A percentile compares a stretch with the other conserved stretches of the same genome.
Conservation (phyloP, 2,888 invertebrate genomes). For the Conomelus anceps region DNA sequence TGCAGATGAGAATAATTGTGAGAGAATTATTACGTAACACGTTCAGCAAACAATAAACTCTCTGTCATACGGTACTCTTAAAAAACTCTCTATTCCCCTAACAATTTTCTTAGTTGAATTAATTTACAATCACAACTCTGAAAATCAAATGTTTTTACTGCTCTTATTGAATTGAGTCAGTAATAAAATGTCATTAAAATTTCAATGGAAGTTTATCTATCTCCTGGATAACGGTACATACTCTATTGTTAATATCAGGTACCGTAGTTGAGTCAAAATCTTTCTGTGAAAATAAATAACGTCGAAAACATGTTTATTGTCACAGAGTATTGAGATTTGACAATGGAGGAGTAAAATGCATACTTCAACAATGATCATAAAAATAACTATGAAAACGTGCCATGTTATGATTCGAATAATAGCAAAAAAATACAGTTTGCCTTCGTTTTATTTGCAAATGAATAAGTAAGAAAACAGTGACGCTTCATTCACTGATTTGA, state of each 20-base stretch:
- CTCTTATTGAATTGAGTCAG: too few relatives aligned
- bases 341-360: neutral
- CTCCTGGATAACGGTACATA: too few relatives aligned
- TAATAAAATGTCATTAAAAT: too few relatives aligned
- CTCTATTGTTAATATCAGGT: neutral
- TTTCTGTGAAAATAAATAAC: neutral
- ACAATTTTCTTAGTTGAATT: neutral
- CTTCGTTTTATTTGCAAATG: too few relatives aligned
- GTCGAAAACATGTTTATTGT: neutral
- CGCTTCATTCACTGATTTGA: too few relatives aligned
- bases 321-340: neutral
- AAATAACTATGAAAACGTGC: too few relatives aligned
- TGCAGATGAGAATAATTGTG: neutral
- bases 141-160: neutral
- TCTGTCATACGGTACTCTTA: neutral
- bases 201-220: too few relatives aligned
- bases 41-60: neutral
- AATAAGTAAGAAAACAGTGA: too few relatives aligned
- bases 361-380: neutral
- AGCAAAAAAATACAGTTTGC: too few relatives aligned
- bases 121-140: neutral
- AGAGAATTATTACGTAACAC: neutral
- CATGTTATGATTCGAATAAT: too few relatives aligned
- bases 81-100: neutral
- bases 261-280: neutral